These are phyloP conservation scores for Saccostrea echinata DNA, from an alignment of 1,140 invertebrate genomes.

Conservation along the genomic window DNA sequence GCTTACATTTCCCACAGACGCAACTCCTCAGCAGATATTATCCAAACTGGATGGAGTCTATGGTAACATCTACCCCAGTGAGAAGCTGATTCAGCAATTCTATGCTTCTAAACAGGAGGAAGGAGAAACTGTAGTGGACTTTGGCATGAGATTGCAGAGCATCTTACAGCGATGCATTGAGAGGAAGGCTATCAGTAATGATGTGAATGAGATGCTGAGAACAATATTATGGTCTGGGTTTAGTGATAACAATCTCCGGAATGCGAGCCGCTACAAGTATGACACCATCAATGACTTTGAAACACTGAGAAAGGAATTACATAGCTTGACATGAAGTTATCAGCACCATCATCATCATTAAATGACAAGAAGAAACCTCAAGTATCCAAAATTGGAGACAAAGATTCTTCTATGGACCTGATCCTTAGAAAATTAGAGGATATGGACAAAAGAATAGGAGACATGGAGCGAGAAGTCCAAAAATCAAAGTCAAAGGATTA, in stretches of 20 bases:
- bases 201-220: conserved; percentile 26
- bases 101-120: not conserved
- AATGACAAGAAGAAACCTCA: not conserved
- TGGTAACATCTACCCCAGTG: conserved; percentile 37
- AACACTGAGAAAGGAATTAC: not conserved
- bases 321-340: not conserved
- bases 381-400: not conserved
- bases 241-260: not conserved
- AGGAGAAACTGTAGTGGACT: conserved; percentile 32
- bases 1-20: conserved; percentile 26
- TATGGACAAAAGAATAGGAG: no score
- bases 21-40: conserved; percentile 26
- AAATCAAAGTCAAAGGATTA: no score
- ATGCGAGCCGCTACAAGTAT: conserved; percentile 42
- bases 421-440: not conserved
- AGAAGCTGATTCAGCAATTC: conserved; percentile 27
- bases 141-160: conserved; percentile 25
- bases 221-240: conserved; percentile 38
- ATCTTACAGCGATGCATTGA: conserved; percentile 3
- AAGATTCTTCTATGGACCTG: not conserved
- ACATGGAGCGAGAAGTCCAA: no score
- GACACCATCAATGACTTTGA: conserved; percentile 43
- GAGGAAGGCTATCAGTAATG: not conserved
- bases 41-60: conserved; percentile 31
- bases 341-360: not conserved